Conservation (phyloP, 2,113 vertebrate species). For the Pterocles burchelli region DNA sequence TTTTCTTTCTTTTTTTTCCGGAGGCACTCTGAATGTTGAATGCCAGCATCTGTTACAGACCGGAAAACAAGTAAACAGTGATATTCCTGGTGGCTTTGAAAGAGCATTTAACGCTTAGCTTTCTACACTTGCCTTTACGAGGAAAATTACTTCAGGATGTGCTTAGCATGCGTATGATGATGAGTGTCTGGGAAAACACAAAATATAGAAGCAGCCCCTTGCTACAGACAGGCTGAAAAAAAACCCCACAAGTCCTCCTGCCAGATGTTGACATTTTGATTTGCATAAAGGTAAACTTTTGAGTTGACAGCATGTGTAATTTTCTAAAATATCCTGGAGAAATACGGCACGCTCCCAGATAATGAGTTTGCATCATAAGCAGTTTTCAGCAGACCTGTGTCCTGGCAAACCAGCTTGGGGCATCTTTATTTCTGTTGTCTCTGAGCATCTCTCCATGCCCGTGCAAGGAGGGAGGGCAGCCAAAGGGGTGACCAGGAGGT, state of each 20-base stretch:
- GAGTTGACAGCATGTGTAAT: background rate
- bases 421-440: background rate
- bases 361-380: conserved; percentile 40
- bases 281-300: conserved; percentile 62
- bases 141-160: conserved; percentile 57
- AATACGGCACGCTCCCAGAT: background rate
- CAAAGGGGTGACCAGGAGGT: background rate
- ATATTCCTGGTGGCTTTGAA: conserved; percentile 70
- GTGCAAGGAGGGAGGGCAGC: background rate
- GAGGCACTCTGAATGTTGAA: conserved; percentile 51
- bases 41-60: conserved; percentile 65
- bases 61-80: conserved; percentile 56
- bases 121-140: conserved; percentile 51
- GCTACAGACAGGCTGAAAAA: background rate
- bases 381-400: background rate
- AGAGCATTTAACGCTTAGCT: conserved; percentile 49
- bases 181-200: conserved; percentile 12
- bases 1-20: background rate
- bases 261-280: conserved; percentile 71
- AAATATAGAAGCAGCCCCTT: background rate
- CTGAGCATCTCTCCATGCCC: background rate
- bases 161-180: conserved; percentile 41
- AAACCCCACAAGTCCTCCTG: background rate
- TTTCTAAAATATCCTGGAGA: conserved; percentile 35
- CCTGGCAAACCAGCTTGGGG: background rate